Evolutionary conservation across 2,113 vertebrate genomes (phyloP).

Genomic region (Callipepla squamata): DNA sequence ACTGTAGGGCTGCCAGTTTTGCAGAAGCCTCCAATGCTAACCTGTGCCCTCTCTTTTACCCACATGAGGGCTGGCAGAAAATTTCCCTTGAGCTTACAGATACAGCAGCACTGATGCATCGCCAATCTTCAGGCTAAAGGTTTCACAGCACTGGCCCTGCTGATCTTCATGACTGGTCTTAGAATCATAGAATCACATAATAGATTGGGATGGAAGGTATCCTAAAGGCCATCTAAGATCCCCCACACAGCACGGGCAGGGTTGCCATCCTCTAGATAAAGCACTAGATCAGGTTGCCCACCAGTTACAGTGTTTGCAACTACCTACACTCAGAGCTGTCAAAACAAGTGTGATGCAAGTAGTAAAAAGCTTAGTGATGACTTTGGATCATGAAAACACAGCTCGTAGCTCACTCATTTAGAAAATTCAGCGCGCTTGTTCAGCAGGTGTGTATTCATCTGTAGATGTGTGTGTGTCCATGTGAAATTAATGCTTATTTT

Average conservation of each 20-base stretch:
- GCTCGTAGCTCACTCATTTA: not conserved
- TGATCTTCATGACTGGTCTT: not conserved
- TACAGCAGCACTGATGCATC: not conserved
- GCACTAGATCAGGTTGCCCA: too few relatives aligned
- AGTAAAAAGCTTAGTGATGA: not conserved
- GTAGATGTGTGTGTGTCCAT: not conserved
- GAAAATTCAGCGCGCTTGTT: not conserved
- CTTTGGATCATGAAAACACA: not conserved
- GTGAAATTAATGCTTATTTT: not conserved
- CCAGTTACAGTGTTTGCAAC: not conserved
- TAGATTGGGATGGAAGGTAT: too few relatives aligned
- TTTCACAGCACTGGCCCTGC: not conserved
- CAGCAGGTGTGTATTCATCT: not conserved
- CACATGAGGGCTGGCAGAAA: not conserved
- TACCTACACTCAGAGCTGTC: not conserved
- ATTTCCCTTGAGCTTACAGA: not conserved
- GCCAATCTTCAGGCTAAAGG: not conserved
- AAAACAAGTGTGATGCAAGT: not conserved
- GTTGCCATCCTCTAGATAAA: too few relatives aligned
- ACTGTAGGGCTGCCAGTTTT: not conserved
- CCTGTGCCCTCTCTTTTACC: not conserved
- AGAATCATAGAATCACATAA: too few relatives aligned
- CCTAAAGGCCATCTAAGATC: too few relatives aligned
- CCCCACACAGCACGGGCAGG: too few relatives aligned
- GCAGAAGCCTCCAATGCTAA: not conserved